Evolutionary conservation across 2,113 vertebrate species (phyloP).

Genomic region (Upupa epops): DNA sequence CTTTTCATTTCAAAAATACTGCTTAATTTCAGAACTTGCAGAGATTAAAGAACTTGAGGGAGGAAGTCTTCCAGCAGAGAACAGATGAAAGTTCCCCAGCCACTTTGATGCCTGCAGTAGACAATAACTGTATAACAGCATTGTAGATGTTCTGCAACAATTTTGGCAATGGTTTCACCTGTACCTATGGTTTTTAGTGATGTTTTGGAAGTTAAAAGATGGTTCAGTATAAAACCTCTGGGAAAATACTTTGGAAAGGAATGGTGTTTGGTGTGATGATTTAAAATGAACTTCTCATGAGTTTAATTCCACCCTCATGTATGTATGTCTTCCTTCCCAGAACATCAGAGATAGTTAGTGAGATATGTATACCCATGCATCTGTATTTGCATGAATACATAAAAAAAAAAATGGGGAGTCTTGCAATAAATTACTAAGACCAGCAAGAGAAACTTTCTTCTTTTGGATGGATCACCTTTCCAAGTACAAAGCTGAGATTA

Average conservation of each 20-base stretch:
- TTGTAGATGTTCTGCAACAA: background rate
- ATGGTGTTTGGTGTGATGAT: background rate
- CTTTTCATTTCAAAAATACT: background rate
- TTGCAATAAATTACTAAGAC: background rate
- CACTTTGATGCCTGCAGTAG: background rate
- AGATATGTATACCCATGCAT: background rate
- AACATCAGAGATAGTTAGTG: background rate
- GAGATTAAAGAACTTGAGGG: background rate
- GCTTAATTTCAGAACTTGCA: background rate
- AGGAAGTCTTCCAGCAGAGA: background rate
- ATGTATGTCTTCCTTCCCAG: background rate
- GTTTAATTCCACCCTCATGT: background rate
- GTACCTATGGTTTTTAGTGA: background rate
- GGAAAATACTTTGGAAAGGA: background rate
- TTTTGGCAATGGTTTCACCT: background rate
- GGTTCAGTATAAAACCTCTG: background rate
- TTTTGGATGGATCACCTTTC: accelerated
- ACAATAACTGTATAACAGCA: background rate
- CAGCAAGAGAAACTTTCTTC: background rate
- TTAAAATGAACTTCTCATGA: background rate
- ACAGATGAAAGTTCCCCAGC: background rate
- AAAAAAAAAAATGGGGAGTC: background rate
- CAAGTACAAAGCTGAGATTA: background rate
- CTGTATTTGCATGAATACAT: background rate
- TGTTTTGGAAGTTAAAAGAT: background rate